Evolutionary conservation across 2,113 vertebrate species (phyloP).

Genomic region (Solenodon paradoxus): DNA sequence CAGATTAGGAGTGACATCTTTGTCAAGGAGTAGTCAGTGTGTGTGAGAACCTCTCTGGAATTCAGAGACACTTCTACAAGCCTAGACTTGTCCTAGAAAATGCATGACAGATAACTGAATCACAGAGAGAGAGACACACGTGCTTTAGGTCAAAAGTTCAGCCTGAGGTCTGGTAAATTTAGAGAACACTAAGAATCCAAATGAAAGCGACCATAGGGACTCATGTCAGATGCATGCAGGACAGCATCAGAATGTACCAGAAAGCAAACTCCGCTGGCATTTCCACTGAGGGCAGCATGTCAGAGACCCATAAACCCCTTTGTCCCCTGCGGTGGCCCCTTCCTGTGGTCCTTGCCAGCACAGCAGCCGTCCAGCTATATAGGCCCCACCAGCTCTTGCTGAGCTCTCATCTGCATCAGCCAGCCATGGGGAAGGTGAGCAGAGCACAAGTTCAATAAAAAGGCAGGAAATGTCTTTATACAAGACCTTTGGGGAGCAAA

Average conservation of each 20-base stretch:
- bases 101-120: neutral
- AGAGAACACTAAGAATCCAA: constrained; percentile 48
- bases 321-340: constrained; percentile 28
- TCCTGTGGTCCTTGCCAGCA: constrained; percentile 61
- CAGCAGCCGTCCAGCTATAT: constrained; percentile 51
- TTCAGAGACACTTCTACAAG: neutral
- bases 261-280: constrained; percentile 34
- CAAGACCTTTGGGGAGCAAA: neutral
- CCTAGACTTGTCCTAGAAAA: neutral
- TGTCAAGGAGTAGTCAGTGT: too few relatives aligned
- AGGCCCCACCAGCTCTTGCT: constrained; percentile 4
- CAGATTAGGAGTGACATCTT: neutral
- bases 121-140: neutral
- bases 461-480: fast-evolving
- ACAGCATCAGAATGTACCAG: constrained; percentile 63
- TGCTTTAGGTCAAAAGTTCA: constrained; percentile 63
- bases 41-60: neutral
- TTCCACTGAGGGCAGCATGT: constrained; percentile 43
- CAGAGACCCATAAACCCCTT: constrained; percentile 47
- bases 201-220: constrained; percentile 35
- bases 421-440: constrained; percentile 69
- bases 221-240: neutral
- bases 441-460: neutral
- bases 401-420: neutral
- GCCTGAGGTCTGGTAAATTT: constrained; percentile 41